phyloP scores from a whole-genome alignment of 2,113 vertebrate genomes.

The Cyprinus carpio region DNA sequence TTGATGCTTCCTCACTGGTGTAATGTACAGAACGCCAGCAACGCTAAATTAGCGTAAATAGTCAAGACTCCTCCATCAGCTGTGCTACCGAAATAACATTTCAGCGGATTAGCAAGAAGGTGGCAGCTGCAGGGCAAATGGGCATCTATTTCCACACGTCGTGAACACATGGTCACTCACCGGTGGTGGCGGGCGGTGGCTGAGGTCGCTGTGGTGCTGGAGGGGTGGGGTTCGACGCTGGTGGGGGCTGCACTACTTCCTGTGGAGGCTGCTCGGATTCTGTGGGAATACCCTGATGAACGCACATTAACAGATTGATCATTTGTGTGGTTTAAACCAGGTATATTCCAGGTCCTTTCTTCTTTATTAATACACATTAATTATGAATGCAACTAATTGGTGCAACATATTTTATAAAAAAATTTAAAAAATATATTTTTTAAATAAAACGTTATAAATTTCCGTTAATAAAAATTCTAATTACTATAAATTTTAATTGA shows the following conservation, averaged over 20 bases:
- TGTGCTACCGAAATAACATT: conserved; percentile 11
- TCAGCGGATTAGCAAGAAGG: neutral
- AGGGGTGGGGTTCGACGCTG: conserved; percentile 48
- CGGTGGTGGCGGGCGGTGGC: conserved; percentile 51
- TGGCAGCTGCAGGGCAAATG: neutral
- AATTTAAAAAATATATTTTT: too few species aligned
- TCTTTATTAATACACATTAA: too few species aligned
- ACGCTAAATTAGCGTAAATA: neutral
- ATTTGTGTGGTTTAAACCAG: neutral
- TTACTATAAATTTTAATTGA: too few species aligned
- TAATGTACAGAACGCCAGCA: neutral
- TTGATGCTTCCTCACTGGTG: too few species aligned
- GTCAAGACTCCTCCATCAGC: neutral
- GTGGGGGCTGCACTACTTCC: conserved; percentile 57
- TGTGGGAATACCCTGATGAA: conserved; percentile 67
- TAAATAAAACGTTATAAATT: too few species aligned
- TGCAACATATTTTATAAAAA: too few species aligned
- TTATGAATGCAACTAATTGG: too few species aligned
- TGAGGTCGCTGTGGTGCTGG: conserved; percentile 62
- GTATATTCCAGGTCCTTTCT: neutral
- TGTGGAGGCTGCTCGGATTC: conserved; percentile 63
- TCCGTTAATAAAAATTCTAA: too few species aligned
- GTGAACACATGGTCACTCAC: conserved; percentile 19
- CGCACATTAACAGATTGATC: conserved; percentile 13
- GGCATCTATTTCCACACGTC: neutral